Base-by-base conservation (phyloP, 1,140 invertebrate species). In the Meloidogyne chitwoodi region DNA sequence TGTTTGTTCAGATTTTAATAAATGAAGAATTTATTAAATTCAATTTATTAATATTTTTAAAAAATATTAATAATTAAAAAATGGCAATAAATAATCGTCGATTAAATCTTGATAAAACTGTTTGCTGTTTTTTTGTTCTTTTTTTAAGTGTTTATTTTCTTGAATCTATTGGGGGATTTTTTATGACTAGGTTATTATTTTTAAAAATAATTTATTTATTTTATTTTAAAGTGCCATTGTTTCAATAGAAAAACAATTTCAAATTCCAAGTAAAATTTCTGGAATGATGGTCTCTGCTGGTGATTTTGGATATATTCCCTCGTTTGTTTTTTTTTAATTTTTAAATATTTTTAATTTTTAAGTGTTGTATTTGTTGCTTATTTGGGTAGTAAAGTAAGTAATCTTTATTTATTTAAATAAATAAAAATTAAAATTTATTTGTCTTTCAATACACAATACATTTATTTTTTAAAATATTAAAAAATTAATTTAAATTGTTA, bases 151-250 rank as follows among this genome's bases (percentile, higher is more conserved):
- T 85, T 31, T 85, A 85, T 75, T 85, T 85, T 64, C 74, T 85
- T 65, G 84, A 85, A 69, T 84, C 84, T 11, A 85, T 85, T 68
- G 85, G 85, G 24, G 85, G 85, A n/a, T 85, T 87, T 71, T 85
- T 84, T 68, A 87, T 85, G 84, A 86, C 84, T 24, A 84, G 86
- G 84, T 87, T 16, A 63, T 31, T 65, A 22, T 38, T 61, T 63
- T 48, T 76, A 29, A 48, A 22, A 14, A 14, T 65, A 14, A 48
- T 44, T 44, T 6, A 44, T 16, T 44, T 16, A 44, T 44, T 74
- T 61, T 48, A 75, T 19, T n/a, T 48, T 80, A 56, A 11, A 78
- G 77, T 44, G 77, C 77, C 31, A 78, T 78, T 26, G 77, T 78
- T 16, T 81, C 78, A 62, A 87, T 86, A 34, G 85, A 86, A 71